phyloP scores from a whole-genome alignment of 2,113 vertebrate genomes.

The Xiphorhynchus elegans region DNA sequence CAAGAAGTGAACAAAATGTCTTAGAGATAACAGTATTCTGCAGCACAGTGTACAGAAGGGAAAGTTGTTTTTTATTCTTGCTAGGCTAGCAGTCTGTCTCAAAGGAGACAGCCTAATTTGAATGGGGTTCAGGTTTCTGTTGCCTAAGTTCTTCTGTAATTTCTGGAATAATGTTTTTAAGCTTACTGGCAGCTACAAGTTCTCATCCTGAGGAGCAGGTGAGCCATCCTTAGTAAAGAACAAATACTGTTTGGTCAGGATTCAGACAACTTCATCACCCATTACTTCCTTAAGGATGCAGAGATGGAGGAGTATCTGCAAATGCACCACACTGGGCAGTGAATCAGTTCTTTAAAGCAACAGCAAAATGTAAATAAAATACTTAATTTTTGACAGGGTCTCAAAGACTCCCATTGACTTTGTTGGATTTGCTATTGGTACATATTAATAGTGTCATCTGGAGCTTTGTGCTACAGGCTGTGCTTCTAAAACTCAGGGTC shows the following conservation, averaged over 20 bases:
- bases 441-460: neutral
- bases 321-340: neutral
- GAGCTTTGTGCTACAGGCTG: neutral
- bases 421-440: neutral
- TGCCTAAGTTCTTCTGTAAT: neutral
- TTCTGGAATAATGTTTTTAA: conserved; percentile 22
- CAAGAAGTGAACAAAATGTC: conserved; percentile 14
- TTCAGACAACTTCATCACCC: neutral
- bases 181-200: neutral
- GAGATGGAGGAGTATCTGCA: neutral
- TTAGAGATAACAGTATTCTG: conserved; percentile 12
- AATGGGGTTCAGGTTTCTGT: conserved; percentile 20
- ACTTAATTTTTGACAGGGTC: neutral
- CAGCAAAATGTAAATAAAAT: neutral
- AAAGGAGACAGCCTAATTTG: conserved; percentile 28
- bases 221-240: neutral
- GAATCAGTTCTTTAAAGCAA: neutral
- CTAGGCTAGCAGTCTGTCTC: neutral
- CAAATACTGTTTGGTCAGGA: neutral
- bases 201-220: neutral
- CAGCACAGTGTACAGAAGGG: neutral
- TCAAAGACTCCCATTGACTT: neutral
- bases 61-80: conserved; percentile 17
- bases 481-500: neutral
- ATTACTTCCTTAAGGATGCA: neutral